Base-by-base conservation (phyloP, 2,888 invertebrate species). In the Trissoscelio sp. region DNA sequence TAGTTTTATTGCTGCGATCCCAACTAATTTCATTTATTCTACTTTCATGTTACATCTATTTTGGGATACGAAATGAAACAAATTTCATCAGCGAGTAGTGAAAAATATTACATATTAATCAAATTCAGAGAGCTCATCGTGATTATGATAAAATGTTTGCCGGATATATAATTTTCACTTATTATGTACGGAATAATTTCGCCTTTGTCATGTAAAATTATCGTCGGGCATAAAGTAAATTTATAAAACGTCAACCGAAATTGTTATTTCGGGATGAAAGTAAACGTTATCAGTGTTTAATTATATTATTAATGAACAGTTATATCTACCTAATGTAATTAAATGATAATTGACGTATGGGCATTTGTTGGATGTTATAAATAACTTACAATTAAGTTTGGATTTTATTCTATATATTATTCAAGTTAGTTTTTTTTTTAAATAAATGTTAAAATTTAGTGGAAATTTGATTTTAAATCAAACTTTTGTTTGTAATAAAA, bases 171-270 rank as follows among this genome's bases (percentile, higher is more conserved):
- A 11, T 28, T 66, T 66, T 24, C 14, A n/a, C 44, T 64, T 34
- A 64, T 53, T 48, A 37, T 12, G n/a, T 22, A 12, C 9, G n/a
- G 18, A 24, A 69, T 39, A 20, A 34, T 18, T 69, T 57, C 11
- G 18, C 55, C 34, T 67, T 67, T 42, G 67, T 67, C 39, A 28
- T 67, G 42, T 53, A 48, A 55, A 53, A 42, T 51, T 64, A 51
- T 31, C 31, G 18, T 6, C 3, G n/a, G 7, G 14, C 20, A 42
- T 24, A 48, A 31, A 48, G 48, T 48, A 37, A 70, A 70, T 58
- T 58, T 16, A 37, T 22, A 34, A 12, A 57, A 31, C 14, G n/a
- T 44, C 57, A 55, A 57, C 24, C 7, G 12, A 58, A 58, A 70
- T 37, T 44, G 20, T 70, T 58, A 60, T 58, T 48, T 22, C 14